Evolutionary conservation across 2,888 invertebrate genomes (phyloP).

Genomic region (Aporophyla nigra): DNA sequence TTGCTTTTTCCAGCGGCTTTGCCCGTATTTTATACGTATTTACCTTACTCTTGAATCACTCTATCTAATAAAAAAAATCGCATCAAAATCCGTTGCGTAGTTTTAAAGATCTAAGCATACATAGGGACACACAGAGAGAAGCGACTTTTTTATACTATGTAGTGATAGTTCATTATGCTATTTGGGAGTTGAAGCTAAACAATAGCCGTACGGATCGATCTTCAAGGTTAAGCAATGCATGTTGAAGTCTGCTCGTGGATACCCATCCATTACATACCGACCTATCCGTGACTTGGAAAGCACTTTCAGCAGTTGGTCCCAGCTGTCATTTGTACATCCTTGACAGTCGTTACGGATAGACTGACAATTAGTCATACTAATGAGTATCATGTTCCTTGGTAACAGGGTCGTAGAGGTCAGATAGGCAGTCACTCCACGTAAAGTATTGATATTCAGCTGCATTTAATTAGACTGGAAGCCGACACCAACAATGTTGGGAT

Average conservation of each 20-base stretch:
- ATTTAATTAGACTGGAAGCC: not conserved
- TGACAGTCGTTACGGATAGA: not conserved
- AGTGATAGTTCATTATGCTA: not conserved
- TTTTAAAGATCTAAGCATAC: no score
- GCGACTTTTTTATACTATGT: no score
- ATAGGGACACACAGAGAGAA: no score
- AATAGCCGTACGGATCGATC: not conserved
- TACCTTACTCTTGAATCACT: no score
- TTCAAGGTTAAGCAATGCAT: not conserved
- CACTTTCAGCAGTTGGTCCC: not conserved
- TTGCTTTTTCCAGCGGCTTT: no score
- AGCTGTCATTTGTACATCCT: not conserved
- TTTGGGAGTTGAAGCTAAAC: not conserved
- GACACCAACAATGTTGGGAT: not conserved
- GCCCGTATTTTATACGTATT: no score
- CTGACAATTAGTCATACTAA: not conserved
- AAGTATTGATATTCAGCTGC: not conserved
- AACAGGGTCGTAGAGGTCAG: not conserved
- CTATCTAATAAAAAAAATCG: no score
- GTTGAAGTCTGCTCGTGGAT: not conserved
- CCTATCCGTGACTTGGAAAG: not conserved
- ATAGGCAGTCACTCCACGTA: not conserved
- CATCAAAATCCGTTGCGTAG: no score
- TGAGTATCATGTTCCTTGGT: not conserved
- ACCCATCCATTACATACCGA: not conserved